Base-by-base conservation (phyloP, 2,888 invertebrate genomes). In the Allacma fusca region DNA sequence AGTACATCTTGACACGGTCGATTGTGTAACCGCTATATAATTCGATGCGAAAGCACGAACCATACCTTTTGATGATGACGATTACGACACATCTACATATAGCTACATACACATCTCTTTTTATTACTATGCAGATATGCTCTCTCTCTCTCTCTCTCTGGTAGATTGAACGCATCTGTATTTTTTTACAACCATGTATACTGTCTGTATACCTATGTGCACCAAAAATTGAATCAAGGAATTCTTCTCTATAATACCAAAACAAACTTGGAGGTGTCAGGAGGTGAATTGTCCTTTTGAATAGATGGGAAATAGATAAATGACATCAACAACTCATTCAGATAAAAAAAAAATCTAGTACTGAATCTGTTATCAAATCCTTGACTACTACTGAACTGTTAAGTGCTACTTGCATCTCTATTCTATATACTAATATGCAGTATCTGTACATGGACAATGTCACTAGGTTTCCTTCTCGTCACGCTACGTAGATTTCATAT, bases 11-110 rank as follows among this genome's bases (percentile, higher is more conserved):
- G n/a, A 24, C 24, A 50, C 70, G 70, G 70, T 70, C 50, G 70
- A 70, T 70, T 70, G 70, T 70, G 44, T 40, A 70, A 70, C 24
- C 13, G 26, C 26, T 44, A 24, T 86, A 19, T 21, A 23, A 9
- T 40, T 40, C 50, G 19, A 50, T 50, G 50, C 50, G 50, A 50
- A 16, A 19, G 50, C 50, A 50, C 16, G 50, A 50, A 50, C 50
- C 50, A 50, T 50, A 50, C 19, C 5, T 50, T 19, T 13, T 50
- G 9, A 50, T 16, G 50, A 50, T 50, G 50, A 50, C 19, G 50
- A 50, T 16, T 12, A 50, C 19, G 50, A 50, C 5, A n/a, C n/a
- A n/a, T 34, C 5, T 7, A 4, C 5, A 34, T 7, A 34, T 34
- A 34, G 5, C 5, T 34, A 34, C 34, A 7, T 34, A 50, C 50